Conservation (phyloP, 2,888 invertebrate species). For the Drosophila pseudotalamancana region DNA sequence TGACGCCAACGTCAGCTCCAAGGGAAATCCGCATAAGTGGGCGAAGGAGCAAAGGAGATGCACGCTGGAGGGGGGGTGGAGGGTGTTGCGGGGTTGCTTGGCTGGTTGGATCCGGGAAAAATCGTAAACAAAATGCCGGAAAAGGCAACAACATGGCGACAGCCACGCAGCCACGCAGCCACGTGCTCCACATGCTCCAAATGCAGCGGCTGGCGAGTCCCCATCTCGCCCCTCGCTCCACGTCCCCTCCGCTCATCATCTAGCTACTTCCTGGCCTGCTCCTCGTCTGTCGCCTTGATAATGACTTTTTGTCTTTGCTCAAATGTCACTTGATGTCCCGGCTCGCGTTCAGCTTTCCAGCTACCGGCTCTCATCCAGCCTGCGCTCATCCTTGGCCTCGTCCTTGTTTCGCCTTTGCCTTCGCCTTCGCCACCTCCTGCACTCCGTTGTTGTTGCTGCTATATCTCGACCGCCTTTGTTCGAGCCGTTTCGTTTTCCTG, state of each 20-base stretch:
- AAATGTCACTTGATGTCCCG: constrained; percentile 73
- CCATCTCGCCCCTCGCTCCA: constrained; percentile 36
- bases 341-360: constrained; percentile 5
- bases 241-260: neutral
- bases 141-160: constrained; percentile 76
- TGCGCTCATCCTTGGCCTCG: constrained; percentile 7
- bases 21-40: constrained; percentile 65
- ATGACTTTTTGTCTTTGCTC: constrained; percentile 78
- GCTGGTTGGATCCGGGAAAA: constrained; percentile 27
- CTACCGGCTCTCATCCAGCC: constrained; percentile 4
- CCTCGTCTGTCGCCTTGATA: constrained; percentile 67
- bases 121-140: constrained; percentile 79
- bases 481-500: constrained; percentile 63
- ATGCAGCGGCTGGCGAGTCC: constrained; percentile 20
- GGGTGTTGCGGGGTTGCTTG: neutral
- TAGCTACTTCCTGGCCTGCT: constrained; percentile 18
- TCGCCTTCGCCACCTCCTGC: neutral
- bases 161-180: constrained; percentile 45
- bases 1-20: constrained; percentile 52
- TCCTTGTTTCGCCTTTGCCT: neutral
- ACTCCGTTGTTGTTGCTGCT: constrained; percentile 2
- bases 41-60: neutral
- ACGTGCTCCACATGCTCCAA: constrained; percentile 70
- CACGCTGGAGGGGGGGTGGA: neutral
- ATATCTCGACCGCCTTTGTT: constrained; percentile 55